These are phyloP conservation scores for Mormyrops boulengeri DNA, from an alignment of 2,797 vertebrate species.

Conservation along the genomic window DNA sequence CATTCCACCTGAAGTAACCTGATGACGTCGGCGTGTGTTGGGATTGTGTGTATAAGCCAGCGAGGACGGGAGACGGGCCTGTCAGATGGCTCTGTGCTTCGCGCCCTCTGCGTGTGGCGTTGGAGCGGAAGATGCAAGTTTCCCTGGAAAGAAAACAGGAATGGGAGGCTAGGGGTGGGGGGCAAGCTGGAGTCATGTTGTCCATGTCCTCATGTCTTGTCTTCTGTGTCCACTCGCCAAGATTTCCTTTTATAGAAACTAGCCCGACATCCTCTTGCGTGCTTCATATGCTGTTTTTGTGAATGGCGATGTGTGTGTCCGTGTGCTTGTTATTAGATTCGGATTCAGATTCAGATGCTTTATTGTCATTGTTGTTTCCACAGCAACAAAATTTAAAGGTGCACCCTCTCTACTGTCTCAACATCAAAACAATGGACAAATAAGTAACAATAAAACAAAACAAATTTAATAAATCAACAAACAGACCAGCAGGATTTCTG, in stretches of 20 bases:
- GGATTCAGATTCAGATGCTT: neutral
- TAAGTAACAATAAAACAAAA: neutral
- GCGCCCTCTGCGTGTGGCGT: conserved; percentile 17
- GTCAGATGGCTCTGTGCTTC: conserved; percentile 28
- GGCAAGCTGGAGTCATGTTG: neutral
- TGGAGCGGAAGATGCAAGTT: conserved; percentile 28
- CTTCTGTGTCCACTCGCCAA: neutral
- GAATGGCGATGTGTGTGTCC: neutral
- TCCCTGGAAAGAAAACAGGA: conserved; percentile 11
- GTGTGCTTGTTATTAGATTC: neutral
- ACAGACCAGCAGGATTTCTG: neutral
- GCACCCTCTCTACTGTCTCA: neutral
- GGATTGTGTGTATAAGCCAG: neutral
- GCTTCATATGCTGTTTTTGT: conserved; percentile 44
- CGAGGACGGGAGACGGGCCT: neutral
- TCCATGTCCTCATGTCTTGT: conserved; percentile 3
- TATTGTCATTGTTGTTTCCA: neutral
- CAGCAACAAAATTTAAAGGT: neutral
- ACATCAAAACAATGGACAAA: neutral
- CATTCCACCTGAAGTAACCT: neutral
- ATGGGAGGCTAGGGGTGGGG: neutral
- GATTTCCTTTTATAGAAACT: conserved; percentile 14
- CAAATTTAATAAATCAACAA: neutral
- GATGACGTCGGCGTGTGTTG: neutral
- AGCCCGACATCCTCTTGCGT: neutral